Base-by-base conservation (phyloP, 2,888 invertebrate genomes). In the Torymus aiolomorphi region DNA sequence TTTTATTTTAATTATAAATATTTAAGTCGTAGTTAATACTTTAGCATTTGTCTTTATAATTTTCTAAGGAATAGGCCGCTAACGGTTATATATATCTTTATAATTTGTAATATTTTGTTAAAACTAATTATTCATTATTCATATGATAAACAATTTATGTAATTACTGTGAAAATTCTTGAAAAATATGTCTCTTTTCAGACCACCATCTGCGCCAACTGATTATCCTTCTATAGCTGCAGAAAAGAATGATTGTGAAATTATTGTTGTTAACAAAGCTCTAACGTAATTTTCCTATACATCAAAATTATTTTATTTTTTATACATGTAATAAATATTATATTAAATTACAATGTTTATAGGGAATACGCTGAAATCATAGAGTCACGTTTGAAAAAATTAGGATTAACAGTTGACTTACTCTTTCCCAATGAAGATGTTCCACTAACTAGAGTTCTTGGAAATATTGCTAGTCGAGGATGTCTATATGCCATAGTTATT, bases 351-450 rank as follows among this genome's bases (percentile, higher is more conserved):
- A 54, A 75, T 11, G n/a, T 24, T 61, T 80, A 57, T 88, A 95
- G 96, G 76, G 94, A 95, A 86, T 98, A 97, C 89, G 97, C 97
- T 0, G 97, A 98, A 88, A 95, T 94, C 86, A 95, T 98, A 82
- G 97, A 98, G 89, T 92, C 94, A 57, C 93, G 95, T 14, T 91
- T 98, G 76, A 96, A 96, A 88, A 93, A 94, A 61, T 90, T 96
- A 5, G 96, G 96, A 1, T 92, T 97, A 73, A 94, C 95, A 3
- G 97, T 97, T 0, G 97, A 97, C 88, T 92, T 98, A 0, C 91
- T 97, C n/a, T 97, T 96, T 88, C 97, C 98, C 0, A 97, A 97
- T 91, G 97, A 97, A 88, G 96, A 97, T 87, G 95, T 97, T 0
- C 95, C 96, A 0, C 93, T 97, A 13, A 92, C 92, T 57, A 92